Percentiles rank a stretch among this genome's conserved stretches.
Evolutionary conservation across 2,113 vertebrate genomes (phyloP).

Genomic region (Neodontobutis hainanensis): DNA sequence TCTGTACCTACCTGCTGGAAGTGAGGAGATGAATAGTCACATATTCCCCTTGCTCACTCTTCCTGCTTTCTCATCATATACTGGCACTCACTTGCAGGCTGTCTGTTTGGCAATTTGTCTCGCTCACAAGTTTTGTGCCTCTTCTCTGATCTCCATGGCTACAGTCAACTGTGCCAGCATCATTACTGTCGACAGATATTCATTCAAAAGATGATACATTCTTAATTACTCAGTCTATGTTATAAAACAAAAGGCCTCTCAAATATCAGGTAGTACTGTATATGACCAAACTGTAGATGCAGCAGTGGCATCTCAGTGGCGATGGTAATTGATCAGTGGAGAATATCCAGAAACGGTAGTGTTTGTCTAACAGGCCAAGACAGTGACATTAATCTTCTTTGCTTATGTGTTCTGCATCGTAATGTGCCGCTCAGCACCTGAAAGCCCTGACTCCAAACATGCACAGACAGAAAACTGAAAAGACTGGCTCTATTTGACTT

Average conservation of each 20-base stretch:
- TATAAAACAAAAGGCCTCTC: constrained; percentile 4
- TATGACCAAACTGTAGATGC: background rate
- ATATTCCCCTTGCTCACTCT: constrained; percentile 31
- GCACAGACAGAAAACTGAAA: constrained; percentile 1
- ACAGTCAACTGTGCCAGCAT: constrained; percentile 26
- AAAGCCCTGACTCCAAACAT: constrained; percentile 4
- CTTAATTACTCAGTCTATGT: background rate
- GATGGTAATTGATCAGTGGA: constrained; percentile 54
- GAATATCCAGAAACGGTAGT: constrained; percentile 58
- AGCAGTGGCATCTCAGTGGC: constrained; percentile 19
- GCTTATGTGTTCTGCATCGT: constrained; percentile 54
- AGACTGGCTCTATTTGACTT: constrained; percentile 1
- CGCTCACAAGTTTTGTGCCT: constrained; percentile 14
- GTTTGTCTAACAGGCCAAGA: constrained; percentile 63
- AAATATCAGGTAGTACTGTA: too few species aligned
- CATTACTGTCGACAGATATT: too few species aligned
- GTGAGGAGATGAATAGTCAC: constrained; percentile 54
- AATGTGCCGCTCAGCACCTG: constrained; percentile 51
- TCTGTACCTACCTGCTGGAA: constrained; percentile 62
- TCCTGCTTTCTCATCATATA: constrained; percentile 31
- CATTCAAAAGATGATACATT: constrained; percentile 5
- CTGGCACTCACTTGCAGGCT: constrained; percentile 42
- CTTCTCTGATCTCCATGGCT: constrained; percentile 37
- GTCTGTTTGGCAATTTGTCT: constrained; percentile 56
- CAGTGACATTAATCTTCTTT: constrained; percentile 66